phyloP scores from a whole-genome alignment of 2,113 vertebrate genomes.

The Herpailurus yagouaroundi region DNA sequence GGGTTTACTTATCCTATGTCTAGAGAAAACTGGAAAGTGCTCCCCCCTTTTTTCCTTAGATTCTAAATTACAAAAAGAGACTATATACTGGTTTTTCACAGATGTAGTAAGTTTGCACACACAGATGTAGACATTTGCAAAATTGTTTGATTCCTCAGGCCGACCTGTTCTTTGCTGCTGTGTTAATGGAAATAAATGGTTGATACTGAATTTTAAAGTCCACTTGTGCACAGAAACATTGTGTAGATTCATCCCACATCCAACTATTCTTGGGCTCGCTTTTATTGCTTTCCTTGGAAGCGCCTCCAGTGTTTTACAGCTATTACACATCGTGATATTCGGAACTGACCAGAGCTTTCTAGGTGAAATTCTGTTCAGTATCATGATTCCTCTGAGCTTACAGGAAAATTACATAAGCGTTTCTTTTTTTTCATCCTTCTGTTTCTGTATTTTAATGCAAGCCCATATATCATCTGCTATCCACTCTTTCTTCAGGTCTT shows the following conservation, averaged over 20 bases:
- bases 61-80: slow-evolving; percentile 31
- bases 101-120: not conserved
- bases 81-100: not conserved
- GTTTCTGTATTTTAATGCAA: not conserved
- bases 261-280: slow-evolving; percentile 28
- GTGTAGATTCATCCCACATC: slow-evolving; percentile 14
- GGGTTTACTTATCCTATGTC: not conserved
- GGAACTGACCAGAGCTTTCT: slow-evolving; percentile 60
- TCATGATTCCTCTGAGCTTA: slow-evolving; percentile 63
- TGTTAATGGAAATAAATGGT: slow-evolving; percentile 59
- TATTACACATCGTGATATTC: slow-evolving; percentile 44
- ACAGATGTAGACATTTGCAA: not conserved
- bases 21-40: not conserved
- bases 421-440: not conserved
- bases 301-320: slow-evolving; percentile 66
- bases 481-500: not conserved
- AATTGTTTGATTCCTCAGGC: slow-evolving; percentile 35
- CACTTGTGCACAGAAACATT: not conserved
- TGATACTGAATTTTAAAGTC: slow-evolving; percentile 7
- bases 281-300: slow-evolving; percentile 63
- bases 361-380: slow-evolving; percentile 57
- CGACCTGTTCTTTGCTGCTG: slow-evolving; percentile 41
- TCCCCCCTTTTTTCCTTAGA: not conserved
- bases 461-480: slow-evolving; percentile 38
- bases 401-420: slow-evolving; percentile 59